These are phyloP conservation scores for Paramormyrops kingsleyae DNA, from an alignment of 2,113 vertebrate species.

Conservation along the genomic window DNA sequence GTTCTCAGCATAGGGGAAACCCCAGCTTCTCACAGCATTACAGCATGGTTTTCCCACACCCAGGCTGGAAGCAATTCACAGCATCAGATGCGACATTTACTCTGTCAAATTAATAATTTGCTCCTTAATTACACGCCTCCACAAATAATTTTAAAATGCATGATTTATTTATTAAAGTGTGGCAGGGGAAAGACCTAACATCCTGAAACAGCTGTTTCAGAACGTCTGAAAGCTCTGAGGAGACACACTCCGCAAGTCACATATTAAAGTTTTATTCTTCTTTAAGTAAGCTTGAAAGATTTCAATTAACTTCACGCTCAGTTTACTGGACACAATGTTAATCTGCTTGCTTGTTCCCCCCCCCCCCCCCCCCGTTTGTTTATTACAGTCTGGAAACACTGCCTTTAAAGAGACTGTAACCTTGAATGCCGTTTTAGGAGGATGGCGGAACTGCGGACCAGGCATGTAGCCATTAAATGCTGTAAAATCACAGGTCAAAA, in stretches of 20 bases:
- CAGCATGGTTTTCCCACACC: constrained; percentile 21
- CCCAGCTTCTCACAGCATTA: constrained; percentile 42
- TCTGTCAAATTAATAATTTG: constrained; percentile 9
- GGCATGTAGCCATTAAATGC: background rate
- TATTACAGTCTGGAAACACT: background rate
- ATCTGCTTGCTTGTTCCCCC: background rate
- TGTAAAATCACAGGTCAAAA: background rate
- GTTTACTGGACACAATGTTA: background rate
- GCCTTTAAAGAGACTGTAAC: background rate
- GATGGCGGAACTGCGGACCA: background rate
- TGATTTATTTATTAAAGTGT: background rate
- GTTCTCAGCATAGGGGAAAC: constrained; percentile 52
- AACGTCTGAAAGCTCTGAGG: background rate
- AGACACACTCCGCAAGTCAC: background rate
- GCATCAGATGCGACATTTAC: background rate
- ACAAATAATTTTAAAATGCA: background rate
- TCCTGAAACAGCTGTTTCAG: background rate
- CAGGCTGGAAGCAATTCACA: background rate
- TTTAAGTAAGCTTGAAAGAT: background rate
- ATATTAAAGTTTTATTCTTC: background rate
- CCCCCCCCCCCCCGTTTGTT: background rate
- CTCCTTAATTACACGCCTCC: background rate
- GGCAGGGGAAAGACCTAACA: background rate
- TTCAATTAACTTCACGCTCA: background rate
- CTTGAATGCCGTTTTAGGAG: background rate